These are phyloP conservation scores for Ramphastos sulfuratus DNA, from an alignment of 2,113 vertebrate genomes.

Conservation along the genomic window DNA sequence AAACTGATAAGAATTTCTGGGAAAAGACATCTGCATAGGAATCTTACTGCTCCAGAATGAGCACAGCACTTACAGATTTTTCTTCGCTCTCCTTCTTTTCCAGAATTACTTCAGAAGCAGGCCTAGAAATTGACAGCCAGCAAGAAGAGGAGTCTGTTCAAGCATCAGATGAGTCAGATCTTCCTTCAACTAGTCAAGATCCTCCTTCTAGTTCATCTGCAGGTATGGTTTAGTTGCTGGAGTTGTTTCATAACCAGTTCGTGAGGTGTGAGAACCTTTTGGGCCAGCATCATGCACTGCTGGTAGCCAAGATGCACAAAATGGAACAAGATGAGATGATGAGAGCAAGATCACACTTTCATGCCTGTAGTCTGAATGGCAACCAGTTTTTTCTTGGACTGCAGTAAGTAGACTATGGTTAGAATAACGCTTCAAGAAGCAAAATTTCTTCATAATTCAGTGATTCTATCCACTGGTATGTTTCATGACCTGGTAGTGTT, in stretches of 20 bases:
- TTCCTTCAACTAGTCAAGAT: conserved; percentile 94
- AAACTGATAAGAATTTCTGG: neutral
- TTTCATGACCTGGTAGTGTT: neutral
- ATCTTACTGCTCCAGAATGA: neutral
- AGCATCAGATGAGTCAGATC: conserved; percentile 84
- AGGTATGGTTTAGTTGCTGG: conserved; percentile 54
- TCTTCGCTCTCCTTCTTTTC: neutral
- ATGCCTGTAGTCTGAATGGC: neutral
- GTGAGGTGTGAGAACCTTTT: neutral
- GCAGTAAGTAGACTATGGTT: neutral
- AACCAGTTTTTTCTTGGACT: neutral
- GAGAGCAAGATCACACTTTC: neutral
- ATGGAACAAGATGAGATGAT: neutral
- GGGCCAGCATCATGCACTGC: neutral
- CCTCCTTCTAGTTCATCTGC: conserved; percentile 94
- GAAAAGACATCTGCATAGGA: neutral
- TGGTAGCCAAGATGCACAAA: neutral
- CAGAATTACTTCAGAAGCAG: conserved; percentile 83
- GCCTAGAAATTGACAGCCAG: conserved; percentile 87
- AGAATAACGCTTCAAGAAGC: neutral
- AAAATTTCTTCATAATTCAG: neutral
- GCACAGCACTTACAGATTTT: neutral
- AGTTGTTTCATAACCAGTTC: neutral
- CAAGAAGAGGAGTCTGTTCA: conserved; percentile 88
- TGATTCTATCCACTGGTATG: neutral